Percentiles rank a stretch among this genome's conserved stretches.
Evolutionary conservation across 2,888 invertebrate species (phyloP).

Genomic region (Suillia variegata): DNA sequence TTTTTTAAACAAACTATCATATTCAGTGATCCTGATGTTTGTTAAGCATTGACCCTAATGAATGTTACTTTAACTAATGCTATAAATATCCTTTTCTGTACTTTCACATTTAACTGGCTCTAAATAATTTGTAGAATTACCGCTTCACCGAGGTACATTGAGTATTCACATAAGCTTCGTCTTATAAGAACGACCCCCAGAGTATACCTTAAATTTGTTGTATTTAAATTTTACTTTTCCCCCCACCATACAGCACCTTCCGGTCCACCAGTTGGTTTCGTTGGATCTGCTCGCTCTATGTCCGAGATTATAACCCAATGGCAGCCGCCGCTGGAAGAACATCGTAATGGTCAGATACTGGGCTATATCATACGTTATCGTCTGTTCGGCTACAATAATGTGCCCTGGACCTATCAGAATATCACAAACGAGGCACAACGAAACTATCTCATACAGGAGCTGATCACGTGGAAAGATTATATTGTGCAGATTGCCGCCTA

Average conservation of each 20-base stretch:
- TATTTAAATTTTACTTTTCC: neutral
- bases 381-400: slow-evolving; percentile 87
- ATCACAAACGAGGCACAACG: slow-evolving; percentile 92
- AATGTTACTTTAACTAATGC: slow-evolving; percentile 34
- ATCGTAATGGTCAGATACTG: slow-evolving; percentile 91
- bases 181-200: no score
- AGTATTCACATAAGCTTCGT: slow-evolving; percentile 23
- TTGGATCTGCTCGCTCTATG: slow-evolving; percentile 91
- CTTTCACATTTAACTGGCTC: slow-evolving; percentile 43
- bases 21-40: no score
- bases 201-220: slow-evolving; percentile 4
- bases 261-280: slow-evolving; percentile 92
- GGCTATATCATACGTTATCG: slow-evolving; percentile 93
- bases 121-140: slow-evolving; percentile 56
- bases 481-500: slow-evolving; percentile 95
- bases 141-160: slow-evolving; percentile 60
- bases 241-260: slow-evolving; percentile 88
- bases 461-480: slow-evolving; percentile 98
- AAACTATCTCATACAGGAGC: slow-evolving; percentile 86
- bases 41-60: no score
- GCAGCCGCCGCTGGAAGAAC: slow-evolving; percentile 94
- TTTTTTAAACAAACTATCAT: no score
- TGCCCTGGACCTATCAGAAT: slow-evolving; percentile 90
- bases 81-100: slow-evolving; percentile 37
- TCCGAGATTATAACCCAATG: slow-evolving; percentile 96